Base-by-base conservation (phyloP, 1,140 invertebrate genomes). In the Liolophura sinensis region DNA sequence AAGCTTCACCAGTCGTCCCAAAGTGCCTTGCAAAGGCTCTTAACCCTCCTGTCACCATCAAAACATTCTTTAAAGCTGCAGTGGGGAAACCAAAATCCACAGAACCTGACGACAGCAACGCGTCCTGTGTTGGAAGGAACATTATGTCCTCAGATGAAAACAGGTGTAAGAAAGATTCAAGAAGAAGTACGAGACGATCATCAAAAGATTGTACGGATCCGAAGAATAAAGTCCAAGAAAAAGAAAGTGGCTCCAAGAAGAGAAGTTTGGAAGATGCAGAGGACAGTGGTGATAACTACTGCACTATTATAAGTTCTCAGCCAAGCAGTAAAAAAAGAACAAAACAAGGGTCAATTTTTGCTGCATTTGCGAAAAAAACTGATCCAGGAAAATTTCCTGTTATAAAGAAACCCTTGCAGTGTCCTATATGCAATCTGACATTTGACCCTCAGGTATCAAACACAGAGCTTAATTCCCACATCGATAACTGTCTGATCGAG, bases 401-500 rank as follows among this genome's bases (percentile, higher is more conserved):
- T 40, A 40, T 52, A 11, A 61, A 56, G 0, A 73, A 69, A 56
- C 47, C 50, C 0, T 40, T 27, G 7, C 57, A 47, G 40, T 81
- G 79, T 69, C 79, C 79, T 7, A 73, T 81, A 16, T 81, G 79
- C 73, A 64, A 55, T 16, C 62, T 68, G 31, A 57, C 67, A 18
- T 82, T 80, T 74, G 65, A 72, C 7, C 40, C 50, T 22, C 63
- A 63, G 11, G 62, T 65, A 31, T 72, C 66, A 46, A 80, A 80
- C 65, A 57, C 68, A n/a, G 75, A 79, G 9, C 66, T 82, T 24
- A 82, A 82, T 69, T 25, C 58, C 16, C 80, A 82, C 65, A 73
- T 82, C 59, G 80, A 82, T 57, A 77, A 77, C 64, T 80, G 80
- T 64, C 67, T 82, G 24, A 80, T 80, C 58, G 75, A 78, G 56